Percentiles rank a stretch among this genome's conserved stretches.
phyloP scores from a whole-genome alignment of 2,797 vertebrate genomes.

The Capromys pilorides region DNA sequence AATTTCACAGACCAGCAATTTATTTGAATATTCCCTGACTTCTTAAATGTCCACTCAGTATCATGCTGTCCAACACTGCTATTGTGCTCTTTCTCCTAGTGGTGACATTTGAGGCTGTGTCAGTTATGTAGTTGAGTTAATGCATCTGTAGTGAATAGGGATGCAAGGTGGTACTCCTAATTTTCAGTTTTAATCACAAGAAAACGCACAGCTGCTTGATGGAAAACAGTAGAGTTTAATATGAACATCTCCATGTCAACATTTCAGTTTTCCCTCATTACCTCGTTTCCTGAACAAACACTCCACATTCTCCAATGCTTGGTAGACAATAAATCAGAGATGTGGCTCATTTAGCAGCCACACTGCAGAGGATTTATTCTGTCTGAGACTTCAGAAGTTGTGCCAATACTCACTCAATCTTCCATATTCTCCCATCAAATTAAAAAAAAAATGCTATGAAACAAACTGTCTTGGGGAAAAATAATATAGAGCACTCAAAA shows the following conservation, averaged over 20 bases:
- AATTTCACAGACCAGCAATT: not conserved
- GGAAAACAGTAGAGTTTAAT: not conserved
- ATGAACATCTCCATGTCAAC: conserved; percentile 7
- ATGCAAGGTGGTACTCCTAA: not conserved
- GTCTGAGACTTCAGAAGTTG: conserved; percentile 41
- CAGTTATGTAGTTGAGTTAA: not conserved
- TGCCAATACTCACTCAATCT: conserved; percentile 19
- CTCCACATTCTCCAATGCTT: conserved; percentile 7
- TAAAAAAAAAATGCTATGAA: conserved; percentile 23
- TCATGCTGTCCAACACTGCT: not conserved
- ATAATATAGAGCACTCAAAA: not conserved
- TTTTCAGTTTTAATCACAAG: conserved; percentile 7
- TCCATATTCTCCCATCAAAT: not conserved
- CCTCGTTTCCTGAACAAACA: conserved; percentile 49
- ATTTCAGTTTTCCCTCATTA: conserved; percentile 55
- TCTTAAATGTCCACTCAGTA: not conserved
- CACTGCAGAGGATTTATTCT: conserved; percentile 22
- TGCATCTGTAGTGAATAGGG: not conserved
- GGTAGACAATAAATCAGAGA: conserved; percentile 44
- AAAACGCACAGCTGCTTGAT: not conserved
- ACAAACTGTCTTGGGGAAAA: not conserved
- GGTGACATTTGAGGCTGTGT: too few relatives aligned
- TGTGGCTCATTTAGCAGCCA: conserved; percentile 22
- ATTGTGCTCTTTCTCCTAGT: not conserved
- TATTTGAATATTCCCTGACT: not conserved